Conservation (phyloP, 2,113 vertebrate genomes). For the Calidris pygmaea region DNA sequence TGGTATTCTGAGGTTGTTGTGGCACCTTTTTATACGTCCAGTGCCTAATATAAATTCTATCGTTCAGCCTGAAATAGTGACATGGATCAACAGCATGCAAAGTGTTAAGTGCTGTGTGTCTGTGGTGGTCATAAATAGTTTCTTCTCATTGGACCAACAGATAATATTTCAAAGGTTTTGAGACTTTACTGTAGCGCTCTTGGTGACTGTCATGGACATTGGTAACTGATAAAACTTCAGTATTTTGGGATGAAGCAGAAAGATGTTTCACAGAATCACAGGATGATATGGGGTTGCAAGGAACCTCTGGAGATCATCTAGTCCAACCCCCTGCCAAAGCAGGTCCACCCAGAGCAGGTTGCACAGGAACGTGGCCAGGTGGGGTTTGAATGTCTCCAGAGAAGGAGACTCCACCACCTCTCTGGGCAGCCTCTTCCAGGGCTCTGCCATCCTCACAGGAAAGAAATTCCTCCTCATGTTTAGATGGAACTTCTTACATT, state of each 20-base stretch:
- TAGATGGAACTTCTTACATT: too few relatives aligned
- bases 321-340: too few relatives aligned
- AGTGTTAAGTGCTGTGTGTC: not conserved
- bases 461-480: too few relatives aligned
- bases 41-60: not conserved
- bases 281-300: too few relatives aligned
- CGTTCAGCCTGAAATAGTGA: not conserved
- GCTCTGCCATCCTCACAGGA: too few relatives aligned
- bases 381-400: too few relatives aligned
- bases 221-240: not conserved
- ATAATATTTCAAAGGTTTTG: not conserved
- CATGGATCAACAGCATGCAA: not conserved
- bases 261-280: not conserved
- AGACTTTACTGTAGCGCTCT: not conserved
- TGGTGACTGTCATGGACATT: not conserved
- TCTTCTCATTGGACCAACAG: not conserved
- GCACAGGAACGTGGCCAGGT: too few relatives aligned
- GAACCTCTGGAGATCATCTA: too few relatives aligned
- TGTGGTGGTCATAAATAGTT: not conserved
- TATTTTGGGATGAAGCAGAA: not conserved
- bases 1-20: not conserved
- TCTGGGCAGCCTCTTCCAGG: too few relatives aligned
- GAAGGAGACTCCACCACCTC: too few relatives aligned
- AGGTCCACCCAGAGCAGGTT: too few relatives aligned
- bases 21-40: not conserved